Percentiles rank a stretch among this genome's conserved stretches.
phyloP scores from a whole-genome alignment of 2,113 vertebrate species.

The Tragelaphus imberbis region DNA sequence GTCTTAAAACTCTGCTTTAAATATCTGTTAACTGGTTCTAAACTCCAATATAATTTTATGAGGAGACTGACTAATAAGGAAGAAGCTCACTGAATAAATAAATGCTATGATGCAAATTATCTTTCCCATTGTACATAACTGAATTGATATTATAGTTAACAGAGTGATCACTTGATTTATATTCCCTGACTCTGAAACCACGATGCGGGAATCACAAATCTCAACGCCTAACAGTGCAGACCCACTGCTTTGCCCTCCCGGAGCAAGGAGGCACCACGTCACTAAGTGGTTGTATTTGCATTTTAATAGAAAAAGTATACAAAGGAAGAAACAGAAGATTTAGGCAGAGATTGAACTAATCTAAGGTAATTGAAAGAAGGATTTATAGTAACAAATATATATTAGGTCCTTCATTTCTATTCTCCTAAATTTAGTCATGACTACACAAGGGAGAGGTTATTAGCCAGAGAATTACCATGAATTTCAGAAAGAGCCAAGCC shows the following conservation, averaged over 20 bases:
- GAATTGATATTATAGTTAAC: neutral
- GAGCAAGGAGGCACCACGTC: neutral
- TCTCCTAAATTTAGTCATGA: neutral
- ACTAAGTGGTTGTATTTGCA: neutral
- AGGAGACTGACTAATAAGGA: neutral
- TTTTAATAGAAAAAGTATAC: neutral
- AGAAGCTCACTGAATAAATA: neutral
- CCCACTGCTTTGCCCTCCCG: fast-evolving
- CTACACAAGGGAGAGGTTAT: neutral
- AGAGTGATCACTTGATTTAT: neutral
- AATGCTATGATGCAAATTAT: neutral
- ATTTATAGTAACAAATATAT: neutral
- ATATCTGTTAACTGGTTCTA: neutral
- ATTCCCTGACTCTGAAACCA: neutral
- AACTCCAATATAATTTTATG: neutral
- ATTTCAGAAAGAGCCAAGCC: neutral
- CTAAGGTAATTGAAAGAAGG: neutral
- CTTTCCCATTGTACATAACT: neutral
- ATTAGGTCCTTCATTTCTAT: neutral
- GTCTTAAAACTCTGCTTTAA: neutral
- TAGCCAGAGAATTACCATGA: neutral
- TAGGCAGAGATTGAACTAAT: neutral
- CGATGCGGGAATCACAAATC: neutral
- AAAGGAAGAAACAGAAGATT: neutral
- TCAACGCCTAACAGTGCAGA: neutral